These are phyloP conservation scores for Triplophysa dalaica DNA, from an alignment of 2,113 vertebrate genomes.

Conservation along the genomic window DNA sequence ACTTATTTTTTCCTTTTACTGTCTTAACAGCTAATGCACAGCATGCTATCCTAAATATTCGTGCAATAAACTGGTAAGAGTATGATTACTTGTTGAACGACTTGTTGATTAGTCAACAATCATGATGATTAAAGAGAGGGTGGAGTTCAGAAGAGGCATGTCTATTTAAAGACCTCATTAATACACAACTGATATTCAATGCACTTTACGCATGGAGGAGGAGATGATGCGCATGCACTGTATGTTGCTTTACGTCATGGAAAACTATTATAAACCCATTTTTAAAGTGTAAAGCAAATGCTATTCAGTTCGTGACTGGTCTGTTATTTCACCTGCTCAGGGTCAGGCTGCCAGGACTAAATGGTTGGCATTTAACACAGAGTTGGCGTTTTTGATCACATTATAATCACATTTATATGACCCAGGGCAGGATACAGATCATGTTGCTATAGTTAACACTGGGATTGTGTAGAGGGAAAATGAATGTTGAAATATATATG, in stretches of 20 bases:
- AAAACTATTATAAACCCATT: background rate
- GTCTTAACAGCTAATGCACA: too few relatives aligned
- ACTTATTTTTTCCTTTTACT: too few relatives aligned
- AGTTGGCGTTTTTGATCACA: conserved; percentile 33
- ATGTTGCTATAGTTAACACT: background rate
- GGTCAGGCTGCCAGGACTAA: conserved; percentile 7
- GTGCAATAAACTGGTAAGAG: too few relatives aligned
- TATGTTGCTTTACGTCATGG: background rate
- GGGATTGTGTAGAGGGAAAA: background rate
- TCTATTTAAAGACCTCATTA: too few relatives aligned
- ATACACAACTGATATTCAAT: too few relatives aligned
- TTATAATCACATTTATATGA: conserved; percentile 16
- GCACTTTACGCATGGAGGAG: background rate
- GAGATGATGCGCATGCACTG: background rate
- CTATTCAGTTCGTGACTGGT: conserved; percentile 9
- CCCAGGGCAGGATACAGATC: background rate
- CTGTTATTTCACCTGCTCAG: conserved; percentile 35
- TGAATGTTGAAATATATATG: background rate
- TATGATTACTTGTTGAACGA: too few relatives aligned
- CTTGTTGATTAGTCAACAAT: too few relatives aligned
- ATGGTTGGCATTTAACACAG: conserved; percentile 18
- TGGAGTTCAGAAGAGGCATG: too few relatives aligned
- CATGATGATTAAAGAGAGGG: too few relatives aligned
- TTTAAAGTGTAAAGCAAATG: conserved; percentile 33
- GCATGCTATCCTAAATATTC: too few relatives aligned